Evolutionary conservation across 2,113 vertebrate genomes (phyloP).

Genomic region (Nettapus auritus): DNA sequence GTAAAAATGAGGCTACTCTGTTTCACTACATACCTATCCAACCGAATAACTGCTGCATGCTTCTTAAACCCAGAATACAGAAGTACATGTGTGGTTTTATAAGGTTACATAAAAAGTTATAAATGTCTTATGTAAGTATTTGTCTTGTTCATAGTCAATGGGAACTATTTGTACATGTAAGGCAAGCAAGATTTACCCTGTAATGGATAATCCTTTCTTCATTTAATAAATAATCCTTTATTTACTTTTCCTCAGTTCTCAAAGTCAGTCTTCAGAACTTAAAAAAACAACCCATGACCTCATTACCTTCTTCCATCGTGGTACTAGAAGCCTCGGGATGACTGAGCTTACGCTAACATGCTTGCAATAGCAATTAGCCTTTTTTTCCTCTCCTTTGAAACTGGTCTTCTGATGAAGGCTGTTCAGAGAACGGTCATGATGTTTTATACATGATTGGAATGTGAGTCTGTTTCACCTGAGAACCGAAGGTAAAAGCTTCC

Average conservation of each 20-base stretch:
- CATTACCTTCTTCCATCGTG: slow-evolving; percentile 56
- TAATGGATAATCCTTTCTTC: slow-evolving; percentile 66
- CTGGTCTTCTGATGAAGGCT: not conserved
- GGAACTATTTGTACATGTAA: slow-evolving; percentile 48
- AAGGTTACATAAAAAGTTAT: slow-evolving; percentile 25
- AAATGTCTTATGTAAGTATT: slow-evolving; percentile 55
- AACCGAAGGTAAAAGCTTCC: not conserved
- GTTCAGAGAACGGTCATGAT: not conserved
- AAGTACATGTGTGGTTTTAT: not conserved
- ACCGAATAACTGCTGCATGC: not conserved
- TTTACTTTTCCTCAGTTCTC: slow-evolving; percentile 60
- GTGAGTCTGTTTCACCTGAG: not conserved
- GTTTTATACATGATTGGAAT: not conserved
- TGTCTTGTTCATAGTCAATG: slow-evolving; percentile 52
- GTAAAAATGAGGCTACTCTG: not conserved
- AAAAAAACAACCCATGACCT: slow-evolving; percentile 59
- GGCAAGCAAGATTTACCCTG: slow-evolving; percentile 54
- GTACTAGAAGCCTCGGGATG: slow-evolving; percentile 36
- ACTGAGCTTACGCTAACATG: slow-evolving; percentile 25
- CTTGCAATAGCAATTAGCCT: not conserved
- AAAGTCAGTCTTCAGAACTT: slow-evolving; percentile 55
- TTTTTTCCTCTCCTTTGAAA: not conserved
- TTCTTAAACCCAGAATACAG: not conserved
- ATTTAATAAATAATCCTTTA: slow-evolving; percentile 71
- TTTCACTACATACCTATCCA: not conserved